Base-by-base conservation (phyloP, 2,888 invertebrate species). In the Plagodis pulveraria region DNA sequence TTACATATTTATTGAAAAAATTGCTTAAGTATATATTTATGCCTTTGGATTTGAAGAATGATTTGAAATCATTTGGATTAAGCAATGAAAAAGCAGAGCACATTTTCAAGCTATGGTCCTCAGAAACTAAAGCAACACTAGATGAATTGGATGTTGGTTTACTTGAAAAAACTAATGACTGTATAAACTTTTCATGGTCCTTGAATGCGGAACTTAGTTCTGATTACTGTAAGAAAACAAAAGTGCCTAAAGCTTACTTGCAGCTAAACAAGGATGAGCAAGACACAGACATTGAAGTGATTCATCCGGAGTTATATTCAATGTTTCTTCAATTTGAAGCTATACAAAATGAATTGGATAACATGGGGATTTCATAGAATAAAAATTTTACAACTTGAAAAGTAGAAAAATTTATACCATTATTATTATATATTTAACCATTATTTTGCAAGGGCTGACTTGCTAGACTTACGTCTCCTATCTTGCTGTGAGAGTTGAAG, bases 181-280 rank as follows among this genome's bases (percentile, higher is more conserved):
- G 69, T 9, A 62, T 87, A 33, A 74, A 81, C 59, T 82, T 91
- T 66, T 73, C 84, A 41, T 92, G 88, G 86, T 86, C 84, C 66
- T 69, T 91, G 56, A 89, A 89, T 80, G 87, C 89, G 50, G 92
- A 92, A 69, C 71, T 92, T 47, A 89, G 91, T 76, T 91, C 91
- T 41, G 85, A 86, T 55, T 81, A 77, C 65, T 79, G 81, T 22
- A 91, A 88, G 66, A 91, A 88, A 68, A 79, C 83, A 65, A 91
- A 89, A 71, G 69, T 86, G 10, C 84, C 91, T 43, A 92, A 91
- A 73, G 83, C 86, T 7, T 91, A 91, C 63, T 53, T 91, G 54
- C 73, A 78, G 49, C 55, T 90, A 12, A 62, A 70, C 45, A 67
- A 68, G 50, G 71, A 77, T 51, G 73, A 72, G 36, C 67, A 72